Base-by-base conservation (phyloP, 2,113 vertebrate genomes). In the Ancistrus triradiatus region DNA sequence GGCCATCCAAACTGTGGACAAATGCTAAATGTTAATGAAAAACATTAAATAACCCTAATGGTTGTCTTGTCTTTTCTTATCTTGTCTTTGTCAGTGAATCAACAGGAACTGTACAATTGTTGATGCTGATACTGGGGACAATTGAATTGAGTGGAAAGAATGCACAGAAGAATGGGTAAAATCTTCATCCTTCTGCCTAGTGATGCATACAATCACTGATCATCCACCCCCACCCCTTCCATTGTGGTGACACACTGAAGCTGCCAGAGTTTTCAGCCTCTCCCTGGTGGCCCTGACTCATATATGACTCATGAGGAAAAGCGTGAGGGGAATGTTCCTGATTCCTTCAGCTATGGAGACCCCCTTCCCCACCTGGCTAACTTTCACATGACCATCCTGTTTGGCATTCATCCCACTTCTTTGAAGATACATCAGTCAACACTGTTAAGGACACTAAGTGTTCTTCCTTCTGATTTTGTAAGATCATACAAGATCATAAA, bases 231-330 rank as follows among this genome's bases (percentile, higher is more conserved):
- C 5, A 6, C 14, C 17, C 7, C 15, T 21, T 15, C 40, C 22
- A 14, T 40, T 28, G 43, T 24, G 22, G 40, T 58, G 53, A 22
- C 18, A 40, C 24, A 14, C 21, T 65, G 7, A 42, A 27, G 43
- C 15, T 27, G 55, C 55, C 24, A 27, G 15, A 31, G 22, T 35
- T 18, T 66, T 66, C 43, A 57, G 44, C 25, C 51, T 42, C 31
- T 49, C 44, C 22, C 53, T 10, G 33, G 19, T 57, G 53, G 44
- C 15, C 22, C 33, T 66, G 63, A 66, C 63, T 66, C 63, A 49
- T 49, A n/a, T 9, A 38, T 66, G 53, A 58, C 31, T 58, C 43
- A 66, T 48, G 33, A 2, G 18, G 40, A 44, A 5, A 64, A 46
- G 21, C 7, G 22, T 46, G 11, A 17, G 10, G 53, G 38, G 27